These are phyloP conservation scores for Colossoma macropomum DNA, from an alignment of 2,113 vertebrate genomes.

Conservation along the genomic window DNA sequence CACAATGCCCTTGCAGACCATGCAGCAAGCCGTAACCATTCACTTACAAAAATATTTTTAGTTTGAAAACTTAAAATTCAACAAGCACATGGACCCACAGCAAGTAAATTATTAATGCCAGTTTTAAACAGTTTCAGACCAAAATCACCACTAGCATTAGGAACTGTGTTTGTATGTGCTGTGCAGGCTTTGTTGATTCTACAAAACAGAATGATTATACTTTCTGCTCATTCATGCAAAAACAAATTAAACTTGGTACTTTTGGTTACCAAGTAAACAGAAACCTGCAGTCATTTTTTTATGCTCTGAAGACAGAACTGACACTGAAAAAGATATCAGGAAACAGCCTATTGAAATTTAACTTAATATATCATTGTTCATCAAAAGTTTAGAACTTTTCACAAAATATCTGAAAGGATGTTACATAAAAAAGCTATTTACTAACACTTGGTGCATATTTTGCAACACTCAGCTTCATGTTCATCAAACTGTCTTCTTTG, in stretches of 20 bases:
- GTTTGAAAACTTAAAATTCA: not conserved
- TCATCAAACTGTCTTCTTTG: too few relatives aligned
- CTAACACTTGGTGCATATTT: too few relatives aligned
- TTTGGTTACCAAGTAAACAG: conserved; percentile 6
- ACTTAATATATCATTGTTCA: too few relatives aligned
- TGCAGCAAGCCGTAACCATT: not conserved
- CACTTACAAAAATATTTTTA: not conserved
- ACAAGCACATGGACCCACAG: not conserved
- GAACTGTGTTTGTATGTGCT: not conserved
- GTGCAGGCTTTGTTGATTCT: not conserved
- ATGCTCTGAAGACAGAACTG: not conserved
- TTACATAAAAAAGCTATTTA: too few relatives aligned
- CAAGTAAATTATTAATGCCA: conserved; percentile 4
- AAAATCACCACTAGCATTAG: not conserved
- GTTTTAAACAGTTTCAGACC: conserved; percentile 5
- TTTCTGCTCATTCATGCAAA: conserved; percentile 4
- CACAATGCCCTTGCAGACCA: not conserved
- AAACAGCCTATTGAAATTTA: too few relatives aligned
- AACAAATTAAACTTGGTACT: not conserved
- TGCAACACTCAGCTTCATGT: too few relatives aligned
- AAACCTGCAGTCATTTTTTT: conserved; percentile 4
- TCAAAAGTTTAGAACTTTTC: too few relatives aligned
- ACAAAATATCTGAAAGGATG: not conserved
- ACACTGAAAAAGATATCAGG: not conserved
- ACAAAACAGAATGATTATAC: not conserved